Conservation (phyloP, 2,797 vertebrate species). For the Rhadinocentrus ornatus region DNA sequence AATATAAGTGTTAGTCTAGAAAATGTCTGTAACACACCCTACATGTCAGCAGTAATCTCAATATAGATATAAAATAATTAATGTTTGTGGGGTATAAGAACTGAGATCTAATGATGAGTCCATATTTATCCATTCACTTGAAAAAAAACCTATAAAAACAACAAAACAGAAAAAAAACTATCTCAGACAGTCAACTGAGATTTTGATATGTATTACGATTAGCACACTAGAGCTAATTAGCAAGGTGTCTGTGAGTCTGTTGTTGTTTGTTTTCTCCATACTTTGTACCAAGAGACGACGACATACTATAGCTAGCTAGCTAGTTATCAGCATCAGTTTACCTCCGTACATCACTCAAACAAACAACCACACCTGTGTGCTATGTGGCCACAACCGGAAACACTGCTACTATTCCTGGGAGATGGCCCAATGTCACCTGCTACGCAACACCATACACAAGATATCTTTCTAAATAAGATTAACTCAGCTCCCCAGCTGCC, state of each 20-base stretch:
- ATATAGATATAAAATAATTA: background rate
- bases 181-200: background rate
- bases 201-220: conserved; percentile 1
- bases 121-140: too few species aligned
- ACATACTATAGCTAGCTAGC: conserved; percentile 67
- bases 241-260: conserved; percentile 43
- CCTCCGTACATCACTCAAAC: conserved; percentile 38
- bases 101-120: background rate
- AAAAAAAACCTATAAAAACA: too few species aligned
- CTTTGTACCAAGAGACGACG: conserved; percentile 74
- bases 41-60: conserved; percentile 57
- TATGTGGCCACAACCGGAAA: background rate
- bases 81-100: conserved; percentile 6
- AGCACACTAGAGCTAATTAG: conserved; percentile 11
- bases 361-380: conserved; percentile 38
- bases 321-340: conserved; percentile 52
- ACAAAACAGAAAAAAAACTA: background rate
- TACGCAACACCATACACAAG: conserved; percentile 17
- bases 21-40: conserved; percentile 38
- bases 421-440: background rate
- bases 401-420: background rate
- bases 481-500: conserved; percentile 33
- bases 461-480: conserved; percentile 32
- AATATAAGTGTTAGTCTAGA: conserved; percentile 2
- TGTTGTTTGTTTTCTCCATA: conserved; percentile 72